Base-by-base conservation (phyloP, 1,140 invertebrate species). In the Akabosia matsudoensis region DNA sequence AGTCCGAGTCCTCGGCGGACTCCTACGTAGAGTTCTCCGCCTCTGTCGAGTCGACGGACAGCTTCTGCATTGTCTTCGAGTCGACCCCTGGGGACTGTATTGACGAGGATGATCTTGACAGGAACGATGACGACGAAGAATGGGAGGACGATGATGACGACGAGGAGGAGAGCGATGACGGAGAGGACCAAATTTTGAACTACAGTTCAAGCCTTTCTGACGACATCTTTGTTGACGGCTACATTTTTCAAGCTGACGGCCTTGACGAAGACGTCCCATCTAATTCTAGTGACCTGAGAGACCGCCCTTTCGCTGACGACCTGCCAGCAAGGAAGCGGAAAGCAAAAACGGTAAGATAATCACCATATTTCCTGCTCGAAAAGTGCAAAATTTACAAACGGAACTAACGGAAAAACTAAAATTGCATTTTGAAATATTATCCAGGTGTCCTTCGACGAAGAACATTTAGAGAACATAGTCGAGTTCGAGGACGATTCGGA, bases 41-140 rank as follows among this genome's bases (percentile, higher is more conserved):
- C 22, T 67, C 61, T 3, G 61, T 67, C 24, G 61, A 67, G 61
- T 67, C 61, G 31, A 67, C 61, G 10, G 61, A 67, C 61, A 67
- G 61, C 61, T 67, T 67, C 61, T 67, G 61, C 61, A 67, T 67
- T 30, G 61, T 67, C 10, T 67, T 67, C 28, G 61, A 67, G 28
- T 56, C 54, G 7, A 30, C 54, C n/a, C 3, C 24, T 10, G 61
- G 61, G 13, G 24, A 30, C 22, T 4, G 7, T n/a, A 22, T 4
- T 31, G 61, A 30, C 13, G 54, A 14, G 14, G 61, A 31, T 10
- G 28, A 30, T 28, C 4, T n/a, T 28, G 28, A 30, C 10, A 67
- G 30, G n/a, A 30, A 67, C 24, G 61, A 67, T 2, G 61, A 67
- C 7, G 61, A 67, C 3, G 54, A n/a, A 4, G 14, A 24, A 24